Conservation (phyloP, 2,113 vertebrate species). For the Psittacara wagleri region DNA sequence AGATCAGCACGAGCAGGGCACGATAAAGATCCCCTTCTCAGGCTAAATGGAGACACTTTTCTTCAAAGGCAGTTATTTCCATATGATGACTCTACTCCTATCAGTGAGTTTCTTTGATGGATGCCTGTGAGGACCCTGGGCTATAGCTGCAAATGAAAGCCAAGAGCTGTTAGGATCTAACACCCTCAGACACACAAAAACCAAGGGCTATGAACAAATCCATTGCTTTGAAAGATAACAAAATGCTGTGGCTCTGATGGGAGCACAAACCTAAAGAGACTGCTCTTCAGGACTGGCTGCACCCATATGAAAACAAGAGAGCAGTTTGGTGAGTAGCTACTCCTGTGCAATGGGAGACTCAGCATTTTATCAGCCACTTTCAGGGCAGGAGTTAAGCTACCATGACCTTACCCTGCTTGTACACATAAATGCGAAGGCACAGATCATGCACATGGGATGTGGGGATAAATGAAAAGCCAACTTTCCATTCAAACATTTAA, state of each 20-base stretch:
- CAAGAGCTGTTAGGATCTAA: not conserved
- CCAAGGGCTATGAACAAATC: not conserved
- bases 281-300: not conserved
- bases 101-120: not conserved
- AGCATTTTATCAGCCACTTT: rapidly evolving
- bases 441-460: rapidly evolving
- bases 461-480: not conserved
- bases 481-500: not conserved
- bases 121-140: not conserved
- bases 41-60: not conserved
- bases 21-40: not conserved
- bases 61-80: not conserved
- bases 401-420: not conserved
- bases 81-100: not conserved
- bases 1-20: not conserved
- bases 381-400: not conserved
- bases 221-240: not conserved
- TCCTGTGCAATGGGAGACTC: rapidly evolving
- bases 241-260: not conserved
- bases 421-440: not conserved
- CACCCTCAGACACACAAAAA: not conserved
- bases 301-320: not conserved
- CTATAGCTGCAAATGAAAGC: not conserved
- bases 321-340: not conserved
- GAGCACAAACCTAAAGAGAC: not conserved